These are phyloP conservation scores for Centropyge bicolor DNA, from an alignment of 2,797 vertebrate genomes.

Conservation along the genomic window DNA sequence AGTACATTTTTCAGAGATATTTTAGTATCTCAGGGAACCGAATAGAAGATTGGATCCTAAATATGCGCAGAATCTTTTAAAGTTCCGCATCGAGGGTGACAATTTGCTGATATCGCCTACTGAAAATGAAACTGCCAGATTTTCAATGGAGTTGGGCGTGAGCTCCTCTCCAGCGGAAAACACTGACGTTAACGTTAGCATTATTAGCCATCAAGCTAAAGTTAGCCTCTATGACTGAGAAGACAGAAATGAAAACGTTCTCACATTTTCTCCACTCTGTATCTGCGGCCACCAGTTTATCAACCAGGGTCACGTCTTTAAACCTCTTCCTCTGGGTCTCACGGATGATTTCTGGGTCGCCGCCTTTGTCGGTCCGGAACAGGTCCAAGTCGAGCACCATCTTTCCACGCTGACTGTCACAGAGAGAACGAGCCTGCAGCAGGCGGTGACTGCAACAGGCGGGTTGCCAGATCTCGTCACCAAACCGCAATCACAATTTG, in stretches of 20 bases:
- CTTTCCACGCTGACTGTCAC: conserved; percentile 54
- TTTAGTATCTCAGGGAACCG: fast-evolving
- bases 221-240: conserved; percentile 8
- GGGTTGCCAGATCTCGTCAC: conserved; percentile 45
- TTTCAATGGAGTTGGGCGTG: background rate
- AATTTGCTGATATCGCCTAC: fast-evolving
- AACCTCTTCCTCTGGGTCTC: conserved; percentile 93
- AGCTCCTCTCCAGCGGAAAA: background rate
- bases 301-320: conserved; percentile 94
- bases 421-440: conserved; percentile 3
- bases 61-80: fast-evolving
- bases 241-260: conserved; percentile 45
- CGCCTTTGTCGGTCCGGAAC: conserved; percentile 95
- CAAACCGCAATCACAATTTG: background rate
- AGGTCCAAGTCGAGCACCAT: conserved; percentile 96
- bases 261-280: conserved; percentile 95
- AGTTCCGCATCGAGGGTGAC: fast-evolving
- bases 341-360: conserved; percentile 90
- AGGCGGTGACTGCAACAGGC: background rate
- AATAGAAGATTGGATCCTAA: fast-evolving
- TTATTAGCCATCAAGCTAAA: conserved; percentile 50
- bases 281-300: conserved; percentile 91
- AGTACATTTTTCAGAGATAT: background rate
- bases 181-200: conserved; percentile 40
- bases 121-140: background rate